These are phyloP conservation scores for Anguilla obscura DNA, from an alignment of 2,797 vertebrate species.

Conservation along the genomic window DNA sequence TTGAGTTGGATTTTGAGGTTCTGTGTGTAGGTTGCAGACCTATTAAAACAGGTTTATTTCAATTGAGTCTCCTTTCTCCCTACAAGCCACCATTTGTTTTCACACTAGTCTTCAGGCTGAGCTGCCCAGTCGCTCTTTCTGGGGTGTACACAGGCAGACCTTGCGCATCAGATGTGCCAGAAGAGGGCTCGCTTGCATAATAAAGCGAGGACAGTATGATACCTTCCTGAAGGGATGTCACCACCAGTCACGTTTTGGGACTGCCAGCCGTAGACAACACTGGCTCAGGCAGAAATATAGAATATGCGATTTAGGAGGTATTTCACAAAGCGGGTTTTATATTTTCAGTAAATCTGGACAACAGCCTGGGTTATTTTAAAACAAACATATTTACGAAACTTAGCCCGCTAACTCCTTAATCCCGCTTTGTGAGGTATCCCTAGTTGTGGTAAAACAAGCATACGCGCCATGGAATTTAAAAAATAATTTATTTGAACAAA, in stretches of 20 bases:
- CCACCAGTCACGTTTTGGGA: background rate
- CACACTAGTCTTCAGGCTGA: too few species aligned
- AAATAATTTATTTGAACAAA: background rate
- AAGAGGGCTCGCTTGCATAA: background rate
- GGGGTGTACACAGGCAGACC: too few species aligned
- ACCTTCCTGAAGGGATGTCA: background rate
- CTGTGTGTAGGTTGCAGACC: conserved; percentile 14
- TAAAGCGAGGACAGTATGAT: background rate
- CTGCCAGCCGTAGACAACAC: background rate
- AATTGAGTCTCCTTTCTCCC: background rate
- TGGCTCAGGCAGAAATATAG: background rate
- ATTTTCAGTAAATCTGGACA: background rate
- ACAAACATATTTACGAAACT: background rate
- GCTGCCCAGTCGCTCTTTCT: too few species aligned
- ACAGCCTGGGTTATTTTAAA: background rate
- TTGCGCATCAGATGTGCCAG: too few species aligned
- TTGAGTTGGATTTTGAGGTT: conserved; percentile 14
- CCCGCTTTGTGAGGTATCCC: too few species aligned
- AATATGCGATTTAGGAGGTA: background rate
- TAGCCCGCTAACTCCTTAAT: too few species aligned
- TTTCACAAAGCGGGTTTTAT: background rate
- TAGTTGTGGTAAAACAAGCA: background rate
- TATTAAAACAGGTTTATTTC: conserved; percentile 24
- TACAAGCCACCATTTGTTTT: background rate
- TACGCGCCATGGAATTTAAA: background rate